Evolutionary conservation across 2,797 vertebrate genomes (phyloP), one percentile per base, ranked within the genome.

Genomic region (Vireo griseus): DNA sequence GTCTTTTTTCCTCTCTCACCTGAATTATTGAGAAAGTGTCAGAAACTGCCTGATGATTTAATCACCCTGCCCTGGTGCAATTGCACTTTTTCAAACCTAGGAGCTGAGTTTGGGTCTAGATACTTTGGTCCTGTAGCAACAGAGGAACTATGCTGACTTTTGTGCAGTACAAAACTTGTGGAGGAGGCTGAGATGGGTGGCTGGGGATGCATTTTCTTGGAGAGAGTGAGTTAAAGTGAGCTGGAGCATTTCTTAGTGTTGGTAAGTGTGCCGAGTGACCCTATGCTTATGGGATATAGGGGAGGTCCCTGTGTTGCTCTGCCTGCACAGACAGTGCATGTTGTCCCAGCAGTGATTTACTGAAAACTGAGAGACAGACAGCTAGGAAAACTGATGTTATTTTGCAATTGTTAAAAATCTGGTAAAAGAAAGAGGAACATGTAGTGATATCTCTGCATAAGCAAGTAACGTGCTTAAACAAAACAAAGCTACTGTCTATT

Each of bases 281-380:
- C 47, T 37, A 10, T 58, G 48, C 50, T 77, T 74, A 54, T 3
- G 24, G 39, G 24, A 39, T 92, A 28, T 45, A 16, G 50, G 24
- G 40, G 39, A 93, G 29, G 50, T 72, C 54, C 52, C 22, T 28
- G 12, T 26, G 57, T 45, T 85, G 26, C 39, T 90, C 52, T 83
- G 61, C 57, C n/a, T 75, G 39, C 39, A 44, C 58, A 86, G 62
- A 50, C 50, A 67, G 26, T 54, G 35, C 21, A 5, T 11, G 18
- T 51, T 52, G 80, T 88, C 52, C 39, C 42, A 88, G 31, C 17
- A 65, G 65, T 65, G 61, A 87, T 88, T 90, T 92, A 79, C 52
- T 80, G 63, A 33, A 95, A 89, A n/a, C 6, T 22, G 40, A 62
- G 66, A 67, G 47, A n/a, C 37, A 37, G 28, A 4, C 67, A 89